Percentiles rank a stretch among this genome's conserved stretches.
phyloP scores from a whole-genome alignment of 2,888 invertebrate genomes.

The Achlya flavicornis region DNA sequence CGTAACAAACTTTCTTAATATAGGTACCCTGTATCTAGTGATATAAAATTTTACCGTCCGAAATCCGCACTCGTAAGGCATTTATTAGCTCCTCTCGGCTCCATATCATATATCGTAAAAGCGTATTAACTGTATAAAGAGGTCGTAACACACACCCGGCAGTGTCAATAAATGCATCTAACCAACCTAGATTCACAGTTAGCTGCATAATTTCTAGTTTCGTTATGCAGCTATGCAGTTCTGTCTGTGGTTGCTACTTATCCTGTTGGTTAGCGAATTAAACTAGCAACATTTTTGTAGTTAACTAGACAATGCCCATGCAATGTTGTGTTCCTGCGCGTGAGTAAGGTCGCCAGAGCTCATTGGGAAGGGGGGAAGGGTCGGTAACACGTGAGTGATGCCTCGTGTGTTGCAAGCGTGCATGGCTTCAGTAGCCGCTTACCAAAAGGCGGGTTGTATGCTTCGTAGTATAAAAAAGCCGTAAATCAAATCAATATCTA shows the following conservation, averaged over 20 bases:
- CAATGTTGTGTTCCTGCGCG: too few relatives aligned
- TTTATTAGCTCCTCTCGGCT: conserved; percentile 44
- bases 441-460: too few relatives aligned
- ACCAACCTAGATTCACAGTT: conserved; percentile 18
- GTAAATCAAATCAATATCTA: too few relatives aligned
- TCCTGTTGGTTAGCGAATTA: not conserved
- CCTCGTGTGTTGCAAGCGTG: too few relatives aligned
- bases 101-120: conserved; percentile 57
- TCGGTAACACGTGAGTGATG: too few relatives aligned
- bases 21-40: not conserved
- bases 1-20: not conserved
- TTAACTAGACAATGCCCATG: not conserved
- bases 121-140: conserved; percentile 60
- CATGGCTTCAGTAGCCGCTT: too few relatives aligned
- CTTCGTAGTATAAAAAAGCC: too few relatives aligned
- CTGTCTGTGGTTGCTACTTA: not conserved
- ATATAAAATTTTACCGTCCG: conserved; percentile 17
- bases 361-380: too few relatives aligned
- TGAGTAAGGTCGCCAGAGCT: too few relatives aligned
- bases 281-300: too few relatives aligned
- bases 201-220: conserved; percentile 3
- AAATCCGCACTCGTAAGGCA: conserved; percentile 36
- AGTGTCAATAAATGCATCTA: conserved; percentile 36
- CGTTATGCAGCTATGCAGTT: conserved; percentile 5
- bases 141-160: conserved; percentile 40